These are phyloP conservation scores for Homarus americanus DNA, from an alignment of 1,140 invertebrate species.

Conservation along the genomic window DNA sequence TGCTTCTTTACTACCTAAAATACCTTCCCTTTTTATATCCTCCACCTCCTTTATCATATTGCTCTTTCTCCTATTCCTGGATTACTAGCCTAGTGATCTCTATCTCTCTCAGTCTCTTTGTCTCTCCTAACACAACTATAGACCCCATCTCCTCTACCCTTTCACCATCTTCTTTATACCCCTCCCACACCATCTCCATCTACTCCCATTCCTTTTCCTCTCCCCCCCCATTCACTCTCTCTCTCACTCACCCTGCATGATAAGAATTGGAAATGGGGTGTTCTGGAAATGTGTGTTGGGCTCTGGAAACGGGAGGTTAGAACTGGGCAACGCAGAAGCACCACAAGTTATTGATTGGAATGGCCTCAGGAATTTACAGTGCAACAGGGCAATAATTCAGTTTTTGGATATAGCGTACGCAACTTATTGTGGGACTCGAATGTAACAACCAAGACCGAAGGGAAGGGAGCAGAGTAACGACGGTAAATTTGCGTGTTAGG, in stretches of 20 bases:
- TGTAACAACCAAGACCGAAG: background rate
- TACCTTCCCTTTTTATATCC: too few relatives aligned
- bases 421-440: constrained; percentile 42
- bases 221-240: constrained; percentile 11
- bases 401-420: constrained; percentile 51
- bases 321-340: constrained; percentile 13
- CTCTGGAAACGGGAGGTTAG: too few relatives aligned
- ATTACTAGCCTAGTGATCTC: too few relatives aligned
- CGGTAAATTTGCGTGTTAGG: background rate
- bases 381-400: constrained; percentile 47
- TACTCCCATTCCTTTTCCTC: too few relatives aligned
- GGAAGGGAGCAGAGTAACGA: background rate
- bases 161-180: background rate
- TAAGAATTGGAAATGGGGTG: constrained; percentile 38
- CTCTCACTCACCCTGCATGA: background rate
- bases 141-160: background rate
- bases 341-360: constrained; percentile 55
- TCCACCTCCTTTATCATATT: too few relatives aligned
- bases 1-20: too few relatives aligned
- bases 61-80: too few relatives aligned
- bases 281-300: constrained; percentile 18
- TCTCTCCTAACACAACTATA: background rate
- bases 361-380: constrained; percentile 51
- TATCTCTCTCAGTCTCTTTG: background rate
- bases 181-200: background rate